Base-by-base conservation (phyloP, 2,113 vertebrate genomes). In the Eolophus roseicapilla region DNA sequence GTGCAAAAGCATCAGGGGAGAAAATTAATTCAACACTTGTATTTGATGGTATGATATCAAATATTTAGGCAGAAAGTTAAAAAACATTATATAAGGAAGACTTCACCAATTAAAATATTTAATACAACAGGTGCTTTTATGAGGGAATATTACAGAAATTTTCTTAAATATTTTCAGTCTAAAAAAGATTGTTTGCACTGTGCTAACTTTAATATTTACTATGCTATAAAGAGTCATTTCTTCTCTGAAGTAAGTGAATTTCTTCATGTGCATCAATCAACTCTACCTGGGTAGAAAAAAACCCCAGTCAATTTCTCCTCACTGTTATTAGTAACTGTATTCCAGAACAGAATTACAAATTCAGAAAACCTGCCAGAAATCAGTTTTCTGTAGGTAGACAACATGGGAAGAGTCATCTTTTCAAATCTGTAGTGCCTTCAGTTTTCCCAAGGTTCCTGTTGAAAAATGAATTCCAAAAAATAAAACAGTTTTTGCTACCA, bases 1-100 rank as follows among this genome's bases (percentile, higher is more conserved):
- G 46, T 85, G 75, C 63, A 89, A 82, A 95, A 87, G 50, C 62
- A 65, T 92, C n/a, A 63, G 46, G 80, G 62, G 44, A 94, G 57
- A 85, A 95, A 93, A 94, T 71, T 46, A 62, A 91, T 96, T 92
- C 74, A 82, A 31, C 74, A 65, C 57, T 89, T 89, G 16, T 52
- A 79, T 93, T 89, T 81, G 43, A 85, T 64, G 39, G 41, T 79
- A 52, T 10, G 15, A 13, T 93, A 60, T 57, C 24, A 79, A 85
- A 73, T 82, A 71, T 73, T 92, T 63, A 93, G 83, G 44, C 53
- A 77, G 69, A 81, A 43, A 28, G 43, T 53, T 83, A 86, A 47
- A 33, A 93, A 86, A 79, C 18, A 24, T 33, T 64, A 24, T 55
- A 43, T 68, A n/a, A 55, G 37, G 29, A 86, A 67, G 31, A 43